phyloP scores from a whole-genome alignment of 2,113 vertebrate genomes.

The Indicator maculatus region DNA sequence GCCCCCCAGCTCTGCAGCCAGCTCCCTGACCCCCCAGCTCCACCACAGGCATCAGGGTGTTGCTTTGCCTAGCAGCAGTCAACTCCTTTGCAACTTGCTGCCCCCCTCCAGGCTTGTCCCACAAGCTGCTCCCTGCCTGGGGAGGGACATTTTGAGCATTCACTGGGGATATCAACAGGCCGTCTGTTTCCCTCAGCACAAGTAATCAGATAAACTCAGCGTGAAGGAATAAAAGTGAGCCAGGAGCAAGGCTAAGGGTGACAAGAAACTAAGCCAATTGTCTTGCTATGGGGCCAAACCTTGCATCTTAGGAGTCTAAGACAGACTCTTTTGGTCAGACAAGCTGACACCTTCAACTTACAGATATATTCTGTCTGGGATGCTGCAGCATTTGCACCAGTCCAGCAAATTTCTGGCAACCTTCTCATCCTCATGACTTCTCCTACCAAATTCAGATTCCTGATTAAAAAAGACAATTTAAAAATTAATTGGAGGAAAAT shows the following conservation, averaged over 20 bases:
- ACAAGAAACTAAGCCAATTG: background rate
- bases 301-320: background rate
- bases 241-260: conserved; percentile 16
- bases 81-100: background rate
- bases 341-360: background rate
- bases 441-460: background rate
- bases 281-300: background rate
- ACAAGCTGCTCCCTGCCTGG: background rate
- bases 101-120: background rate
- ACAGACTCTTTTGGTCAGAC: background rate
- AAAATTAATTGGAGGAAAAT: background rate
- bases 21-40: background rate
- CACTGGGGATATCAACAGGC: background rate
- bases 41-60: accelerated
- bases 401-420: background rate
- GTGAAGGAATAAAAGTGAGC: conserved; percentile 34
- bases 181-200: background rate
- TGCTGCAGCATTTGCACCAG: background rate
- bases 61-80: background rate
- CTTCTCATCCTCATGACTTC: background rate
- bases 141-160: background rate
- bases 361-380: accelerated
- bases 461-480: background rate
- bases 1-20: background rate
- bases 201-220: conserved; percentile 51